Conservation (phyloP, 2,113 vertebrate species). For the Hydropotes inermis region DNA sequence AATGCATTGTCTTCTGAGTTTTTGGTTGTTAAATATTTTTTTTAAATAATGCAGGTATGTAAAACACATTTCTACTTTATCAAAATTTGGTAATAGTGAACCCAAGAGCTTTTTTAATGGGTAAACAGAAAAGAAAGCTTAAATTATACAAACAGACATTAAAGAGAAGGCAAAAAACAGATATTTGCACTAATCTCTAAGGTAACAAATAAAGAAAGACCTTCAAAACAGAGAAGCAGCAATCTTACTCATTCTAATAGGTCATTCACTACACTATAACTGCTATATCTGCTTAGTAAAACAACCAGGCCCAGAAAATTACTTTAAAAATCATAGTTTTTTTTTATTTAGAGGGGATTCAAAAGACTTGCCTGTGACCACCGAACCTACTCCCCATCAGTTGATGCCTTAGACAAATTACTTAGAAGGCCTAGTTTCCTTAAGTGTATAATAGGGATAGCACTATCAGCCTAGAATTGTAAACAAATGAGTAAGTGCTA, state of each 20-base stretch:
- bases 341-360: neutral
- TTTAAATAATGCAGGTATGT: neutral
- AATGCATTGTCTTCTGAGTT: neutral
- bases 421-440: neutral
- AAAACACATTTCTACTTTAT: neutral
- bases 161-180: neutral
- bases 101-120: neutral
- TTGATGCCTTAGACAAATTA: neutral
- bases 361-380: neutral
- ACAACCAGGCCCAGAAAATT: neutral
- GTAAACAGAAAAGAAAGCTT: neutral
- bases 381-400: neutral
- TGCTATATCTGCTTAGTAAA: neutral
- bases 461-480: neutral
- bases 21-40: neutral
- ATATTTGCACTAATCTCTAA: neutral
- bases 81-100: conserved; percentile 16
- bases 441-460: neutral
- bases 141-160: neutral
- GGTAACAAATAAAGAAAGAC: neutral
- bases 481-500: neutral
- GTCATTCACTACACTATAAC: neutral
- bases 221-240: neutral
- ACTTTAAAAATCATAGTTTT: neutral
- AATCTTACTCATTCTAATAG: neutral